phyloP scores from a whole-genome alignment of 2,888 invertebrate genomes.

The Chydorus sphaericus region DNA sequence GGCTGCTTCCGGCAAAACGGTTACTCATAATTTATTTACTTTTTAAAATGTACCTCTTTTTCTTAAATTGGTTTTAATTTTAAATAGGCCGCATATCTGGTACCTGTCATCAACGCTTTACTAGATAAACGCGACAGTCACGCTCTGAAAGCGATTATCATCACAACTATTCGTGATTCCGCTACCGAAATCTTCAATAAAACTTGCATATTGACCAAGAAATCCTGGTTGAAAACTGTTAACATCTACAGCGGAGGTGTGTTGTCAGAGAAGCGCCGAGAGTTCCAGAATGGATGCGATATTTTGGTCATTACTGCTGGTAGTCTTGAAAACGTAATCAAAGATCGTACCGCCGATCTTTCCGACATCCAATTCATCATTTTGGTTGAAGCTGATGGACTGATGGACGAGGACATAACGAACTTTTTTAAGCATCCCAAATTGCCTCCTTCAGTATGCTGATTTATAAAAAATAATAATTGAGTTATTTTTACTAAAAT shows the following conservation, averaged over 20 bases:
- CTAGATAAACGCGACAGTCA: slow-evolving; percentile 34
- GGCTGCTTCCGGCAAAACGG: slow-evolving; percentile 95
- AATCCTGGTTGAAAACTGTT: slow-evolving; percentile 54
- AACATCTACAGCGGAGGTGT: slow-evolving; percentile 79
- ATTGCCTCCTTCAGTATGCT: slow-evolving; percentile 39
- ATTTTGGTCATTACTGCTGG: slow-evolving; percentile 60
- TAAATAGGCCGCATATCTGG: slow-evolving; percentile 69
- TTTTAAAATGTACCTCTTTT: too few species aligned
- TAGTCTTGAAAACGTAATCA: slow-evolving; percentile 48
- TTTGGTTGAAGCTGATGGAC: slow-evolving; percentile 67
- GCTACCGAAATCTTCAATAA: slow-evolving; percentile 76
- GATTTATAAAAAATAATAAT: too few species aligned
- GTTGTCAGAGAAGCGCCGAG: slow-evolving; percentile 47
- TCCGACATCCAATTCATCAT: slow-evolving; percentile 46
- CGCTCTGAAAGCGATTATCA: slow-evolving; percentile 61
- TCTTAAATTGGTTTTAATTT: background rate
- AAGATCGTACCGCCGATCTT: slow-evolving; percentile 40
- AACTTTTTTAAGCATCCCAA: slow-evolving; percentile 46
- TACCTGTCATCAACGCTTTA: slow-evolving; percentile 69
- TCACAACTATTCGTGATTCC: slow-evolving; percentile 85
- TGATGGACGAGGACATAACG: slow-evolving; percentile 54
- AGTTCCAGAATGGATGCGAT: slow-evolving; percentile 47
- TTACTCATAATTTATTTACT: slow-evolving; percentile 27
- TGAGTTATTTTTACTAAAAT: background rate
- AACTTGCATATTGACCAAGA: slow-evolving; percentile 62